Evolutionary conservation across 1,140 invertebrate species (phyloP).

Genomic region (Heliothis subflexa): DNA sequence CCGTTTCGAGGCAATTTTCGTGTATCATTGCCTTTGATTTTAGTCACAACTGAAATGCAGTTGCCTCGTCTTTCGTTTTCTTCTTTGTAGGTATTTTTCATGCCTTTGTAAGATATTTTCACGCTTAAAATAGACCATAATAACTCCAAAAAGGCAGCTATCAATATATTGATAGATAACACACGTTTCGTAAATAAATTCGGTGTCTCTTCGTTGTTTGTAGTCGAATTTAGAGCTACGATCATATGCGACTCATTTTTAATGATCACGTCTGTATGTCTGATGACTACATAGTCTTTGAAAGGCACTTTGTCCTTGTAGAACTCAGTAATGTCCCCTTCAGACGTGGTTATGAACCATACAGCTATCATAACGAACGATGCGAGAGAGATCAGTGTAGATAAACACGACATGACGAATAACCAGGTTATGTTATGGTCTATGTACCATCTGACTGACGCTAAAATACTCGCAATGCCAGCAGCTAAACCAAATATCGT

Average conservation of each 20-base stretch:
- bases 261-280: conserved; percentile 70
- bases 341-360: conserved; percentile 72
- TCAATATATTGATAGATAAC: conserved; percentile 87
- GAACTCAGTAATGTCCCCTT: conserved; percentile 71
- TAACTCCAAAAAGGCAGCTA: conserved; percentile 87
- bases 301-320: conserved; percentile 80
- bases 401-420: conserved; percentile 85
- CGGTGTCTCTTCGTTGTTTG: conserved; percentile 60
- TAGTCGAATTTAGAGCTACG: conserved; percentile 63
- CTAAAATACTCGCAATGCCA: conserved; percentile 86
- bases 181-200: conserved; percentile 79
- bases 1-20: conserved; percentile 78
- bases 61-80: conserved; percentile 80
- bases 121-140: conserved; percentile 88
- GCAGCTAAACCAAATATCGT: conserved; percentile 85
- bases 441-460: conserved; percentile 89
- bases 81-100: conserved; percentile 87
- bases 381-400: conserved; percentile 79
- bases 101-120: conserved; percentile 87
- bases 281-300: conserved; percentile 74
- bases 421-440: conserved; percentile 89
- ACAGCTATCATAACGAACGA: conserved; percentile 74
- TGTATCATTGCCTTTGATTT: conserved; percentile 84
- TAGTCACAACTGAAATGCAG: conserved; percentile 83
- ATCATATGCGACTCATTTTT: conserved; percentile 77